These are phyloP conservation scores for Alethe diademata DNA, from an alignment of 2,113 vertebrate genomes.

Conservation along the genomic window DNA sequence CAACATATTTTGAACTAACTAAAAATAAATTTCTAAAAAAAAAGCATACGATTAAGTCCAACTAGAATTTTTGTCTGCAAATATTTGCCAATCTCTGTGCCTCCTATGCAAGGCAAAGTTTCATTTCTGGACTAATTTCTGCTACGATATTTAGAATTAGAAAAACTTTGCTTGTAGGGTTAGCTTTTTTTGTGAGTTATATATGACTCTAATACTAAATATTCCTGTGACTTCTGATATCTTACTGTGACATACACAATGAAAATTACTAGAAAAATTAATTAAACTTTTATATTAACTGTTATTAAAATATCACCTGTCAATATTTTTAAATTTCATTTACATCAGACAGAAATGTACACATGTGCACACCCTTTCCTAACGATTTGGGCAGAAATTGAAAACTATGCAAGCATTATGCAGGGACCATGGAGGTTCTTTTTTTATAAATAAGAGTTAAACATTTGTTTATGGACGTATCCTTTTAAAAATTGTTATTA, in stretches of 20 bases:
- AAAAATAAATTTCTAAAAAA: neutral
- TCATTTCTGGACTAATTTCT: neutral
- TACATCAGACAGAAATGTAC: neutral
- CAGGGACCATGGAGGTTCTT: neutral
- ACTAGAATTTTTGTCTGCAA: neutral
- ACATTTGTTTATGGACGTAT: neutral
- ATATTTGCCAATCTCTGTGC: neutral
- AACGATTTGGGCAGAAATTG: neutral
- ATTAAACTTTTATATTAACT: neutral
- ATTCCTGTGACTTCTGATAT: neutral
- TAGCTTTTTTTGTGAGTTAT: neutral
- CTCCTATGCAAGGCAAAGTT: neutral
- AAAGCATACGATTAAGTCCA: neutral
- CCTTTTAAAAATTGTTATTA: neutral
- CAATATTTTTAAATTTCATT: neutral
- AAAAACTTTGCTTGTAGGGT: neutral
- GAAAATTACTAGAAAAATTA: neutral
- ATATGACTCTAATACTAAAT: neutral
- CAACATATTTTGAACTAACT: neutral
- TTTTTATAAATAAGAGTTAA: neutral
- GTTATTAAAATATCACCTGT: neutral
- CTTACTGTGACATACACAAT: neutral
- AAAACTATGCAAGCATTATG: neutral
- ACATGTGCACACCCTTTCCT: accelerated
- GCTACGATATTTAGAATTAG: neutral